Conservation (phyloP, 23 tunicate genomes). For the Trididemnum clinides region DNA sequence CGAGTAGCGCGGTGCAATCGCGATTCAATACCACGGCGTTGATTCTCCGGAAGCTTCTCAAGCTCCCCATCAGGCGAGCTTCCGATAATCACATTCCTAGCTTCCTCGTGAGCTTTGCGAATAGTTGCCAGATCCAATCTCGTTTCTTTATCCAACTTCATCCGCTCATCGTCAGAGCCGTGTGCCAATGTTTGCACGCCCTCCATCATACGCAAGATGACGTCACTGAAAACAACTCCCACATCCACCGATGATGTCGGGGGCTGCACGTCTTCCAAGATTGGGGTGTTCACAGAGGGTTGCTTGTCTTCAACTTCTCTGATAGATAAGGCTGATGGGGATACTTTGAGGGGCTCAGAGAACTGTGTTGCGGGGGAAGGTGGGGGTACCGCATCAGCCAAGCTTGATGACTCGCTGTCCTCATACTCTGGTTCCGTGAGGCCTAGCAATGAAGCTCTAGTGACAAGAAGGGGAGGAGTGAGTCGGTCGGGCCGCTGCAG, state of each 20-base stretch:
- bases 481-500: background rate
- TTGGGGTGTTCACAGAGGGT: background rate
- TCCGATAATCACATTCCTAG: constrained; percentile 30
- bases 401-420: constrained; percentile 48
- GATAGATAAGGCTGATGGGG: background rate
- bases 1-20: constrained; percentile 37
- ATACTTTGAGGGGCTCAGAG: background rate
- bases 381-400: constrained; percentile 4
- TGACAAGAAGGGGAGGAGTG: constrained; percentile 4
- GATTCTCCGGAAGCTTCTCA: constrained; percentile 1
- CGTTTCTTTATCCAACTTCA: constrained; percentile 2
- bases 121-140: constrained; percentile 7
- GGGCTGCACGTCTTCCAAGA: background rate
- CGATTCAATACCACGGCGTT: background rate
- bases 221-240: background rate
- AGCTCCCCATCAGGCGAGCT: constrained; percentile 36
- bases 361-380: background rate
- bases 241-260: background rate
- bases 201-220: constrained; percentile 1
- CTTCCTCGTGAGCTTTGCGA: constrained; percentile 48
- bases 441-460: constrained; percentile 1
- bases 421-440: constrained; percentile 43
- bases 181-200: constrained; percentile 40
- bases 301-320: background rate
- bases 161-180: constrained; percentile 31